Evolutionary conservation across 2,888 invertebrate species (phyloP), one percentile per base, ranked within the genome.

Genomic region (Cheilosia vulpina): DNA sequence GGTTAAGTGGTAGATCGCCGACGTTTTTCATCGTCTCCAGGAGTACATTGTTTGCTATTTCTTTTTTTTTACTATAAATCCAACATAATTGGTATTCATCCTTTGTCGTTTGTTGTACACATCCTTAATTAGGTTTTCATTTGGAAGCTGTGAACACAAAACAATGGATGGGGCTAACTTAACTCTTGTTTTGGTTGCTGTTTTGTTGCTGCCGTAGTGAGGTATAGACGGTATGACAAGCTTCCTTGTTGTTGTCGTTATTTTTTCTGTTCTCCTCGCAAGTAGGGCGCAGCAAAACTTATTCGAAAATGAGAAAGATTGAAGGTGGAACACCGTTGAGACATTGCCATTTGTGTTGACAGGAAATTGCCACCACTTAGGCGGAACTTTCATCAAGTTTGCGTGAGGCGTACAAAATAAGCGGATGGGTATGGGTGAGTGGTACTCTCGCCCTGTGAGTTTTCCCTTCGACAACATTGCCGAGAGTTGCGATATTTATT

Each of bases 71-170:
- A 13, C 19, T 52, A 24, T 21, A 34, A 43, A 27, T 19, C 47
- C 60, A 69, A 55, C 73, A 75, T 69, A 50, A 84, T 84, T 84
- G 80, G 65, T 80, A 84, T 84, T 84, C 84, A 84, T 76, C 66
- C 75, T 50, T 65, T 60, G 84, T 80, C 60, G 60, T 58, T 65
- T 80, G 71, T 75, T 75, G 57, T 75, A 75, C 68, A 84, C 75
- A 76, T 80, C 69, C 84, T 76, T 84, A 76, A 84, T 84, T 84
- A 84, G 75, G 80, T 84, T 80, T 75, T 80, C 71, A 80, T 80
- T 84, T 60, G 65, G 71, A 66, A 76, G 80, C 75, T 75, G 60
- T 55, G 71, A 80, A 71, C 75, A 80, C 60, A 71, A 80, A 66
- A 71, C 77, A 65, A 82, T 77, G 75, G 17, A 47, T 63, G 34